A percentile compares a stretch with the other conserved stretches of the same genome.
Evolutionary conservation across 2,888 invertebrate species (phyloP).

Genomic region (Callinectes sapidus): DNA sequence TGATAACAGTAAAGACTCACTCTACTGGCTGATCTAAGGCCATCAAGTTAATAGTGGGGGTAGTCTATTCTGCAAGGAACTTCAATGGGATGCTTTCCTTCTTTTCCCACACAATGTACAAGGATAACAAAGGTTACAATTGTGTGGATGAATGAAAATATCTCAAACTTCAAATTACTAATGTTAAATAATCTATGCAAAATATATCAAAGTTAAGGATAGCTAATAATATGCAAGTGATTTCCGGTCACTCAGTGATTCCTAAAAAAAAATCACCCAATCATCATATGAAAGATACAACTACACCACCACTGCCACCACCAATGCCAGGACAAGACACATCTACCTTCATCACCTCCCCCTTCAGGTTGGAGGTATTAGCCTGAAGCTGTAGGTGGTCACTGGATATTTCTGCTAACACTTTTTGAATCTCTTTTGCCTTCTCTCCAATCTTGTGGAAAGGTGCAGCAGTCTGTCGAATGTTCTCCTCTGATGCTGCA

Average conservation of each 20-base stretch:
- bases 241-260: no score
- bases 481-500: conserved; percentile 69
- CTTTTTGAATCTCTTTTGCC: conserved; percentile 67
- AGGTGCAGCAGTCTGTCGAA: conserved; percentile 69
- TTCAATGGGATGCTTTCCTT: no score
- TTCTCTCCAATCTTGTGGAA: conserved; percentile 72
- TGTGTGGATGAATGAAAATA: no score
- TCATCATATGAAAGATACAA: background rate
- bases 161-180: no score
- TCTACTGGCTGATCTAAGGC: background rate
- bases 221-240: no score
- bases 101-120: no score
- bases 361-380: conserved; percentile 66
- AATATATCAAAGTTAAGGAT: no score
- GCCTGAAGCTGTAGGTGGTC: conserved; percentile 65
- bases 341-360: conserved; percentile 67
- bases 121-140: no score
- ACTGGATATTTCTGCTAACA: conserved; percentile 65
- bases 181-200: no score
- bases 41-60: background rate
- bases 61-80: background rate
- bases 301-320: background rate
- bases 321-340: background rate
- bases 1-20: background rate
- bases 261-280: no score